Base-by-base conservation (phyloP, 2,797 vertebrate species). In the Ataeniobius toweri region DNA sequence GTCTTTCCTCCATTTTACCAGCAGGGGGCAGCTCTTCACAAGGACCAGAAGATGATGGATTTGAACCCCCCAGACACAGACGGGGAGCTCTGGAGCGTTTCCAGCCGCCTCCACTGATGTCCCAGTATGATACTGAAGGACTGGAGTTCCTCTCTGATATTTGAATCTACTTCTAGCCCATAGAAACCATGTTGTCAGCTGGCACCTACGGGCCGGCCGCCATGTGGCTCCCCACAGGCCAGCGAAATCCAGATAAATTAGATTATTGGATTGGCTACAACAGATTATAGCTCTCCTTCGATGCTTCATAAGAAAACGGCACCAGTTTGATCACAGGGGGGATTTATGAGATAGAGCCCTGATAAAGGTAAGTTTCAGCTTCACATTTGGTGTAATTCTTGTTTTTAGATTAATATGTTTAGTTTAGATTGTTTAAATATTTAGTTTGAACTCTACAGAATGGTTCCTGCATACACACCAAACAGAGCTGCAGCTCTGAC, bases 241-340 rank as follows among this genome's bases (percentile, higher is more conserved):
- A 86, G 70, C 83, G 77, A 84, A 89, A 89, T 88, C 87, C 88
- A 90, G 81, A 91, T 94, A 93, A 92, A 95, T 94, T 86, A 92
- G 90, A 94, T 95, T 95, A 95, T 93, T 95, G 95, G 95, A 96
- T 96, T 96, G 94, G 10, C 91, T 80, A 88, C 89, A 77, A 88
- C 93, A 95, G 96, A 95, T 96, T 95, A 95, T 85, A 92, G 89
- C 81, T 84, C 87, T 78, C 56, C 85, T 77, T 83, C 90, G 39
- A 88, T 91, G 89, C 83, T 69, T 79, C 82, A 73, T 80, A 53
- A 85, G 83, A 89, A 89, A 89, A 83, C 70, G 39, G 72, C 80
- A 79, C 44, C 74, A 73, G 71, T 86, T 53, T 78, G 81, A 87
- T 76, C 73, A 85, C 79, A 76, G 59, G 67, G 77, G 50, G 58